A percentile compares a stretch with the other conserved stretches of the same genome.
These are phyloP conservation scores for Bostrychus sinensis DNA, from an alignment of 2,113 vertebrate species.

Conservation along the genomic window DNA sequence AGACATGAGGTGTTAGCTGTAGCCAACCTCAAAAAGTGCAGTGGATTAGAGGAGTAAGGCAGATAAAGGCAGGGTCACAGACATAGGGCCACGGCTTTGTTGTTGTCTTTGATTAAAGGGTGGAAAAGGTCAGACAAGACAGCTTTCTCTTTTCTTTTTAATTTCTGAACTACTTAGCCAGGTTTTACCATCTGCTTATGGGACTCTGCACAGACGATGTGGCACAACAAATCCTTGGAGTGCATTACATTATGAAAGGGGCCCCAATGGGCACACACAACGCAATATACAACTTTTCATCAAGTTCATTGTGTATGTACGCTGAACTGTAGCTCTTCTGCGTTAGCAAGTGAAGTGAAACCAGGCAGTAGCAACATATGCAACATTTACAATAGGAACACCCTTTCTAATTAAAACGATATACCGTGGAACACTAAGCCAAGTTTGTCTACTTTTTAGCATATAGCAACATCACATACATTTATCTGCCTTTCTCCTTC, in stretches of 20 bases:
- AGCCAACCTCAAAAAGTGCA: slow-evolving; percentile 12
- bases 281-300: not conserved
- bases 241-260: slow-evolving; percentile 9
- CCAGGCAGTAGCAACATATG: not conserved
- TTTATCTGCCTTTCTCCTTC: too few relatives aligned
- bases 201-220: slow-evolving; percentile 1
- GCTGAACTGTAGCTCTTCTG: not conserved
- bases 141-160: slow-evolving; percentile 40
- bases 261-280: not conserved
- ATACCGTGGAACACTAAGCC: not conserved
- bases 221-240: slow-evolving; percentile 19
- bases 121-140: slow-evolving; percentile 29
- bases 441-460: not conserved
- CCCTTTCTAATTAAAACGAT: not conserved
- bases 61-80: slow-evolving; percentile 16
- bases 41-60: slow-evolving; percentile 46
- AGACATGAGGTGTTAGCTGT: slow-evolving; percentile 40
- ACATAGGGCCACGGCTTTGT: slow-evolving; percentile 11
- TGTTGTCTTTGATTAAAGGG: slow-evolving; percentile 39
- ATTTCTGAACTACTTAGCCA: slow-evolving; percentile 28
- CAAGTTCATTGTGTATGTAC: not conserved
- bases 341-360: not conserved
- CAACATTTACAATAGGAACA: not conserved
- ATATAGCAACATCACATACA: too few relatives aligned
- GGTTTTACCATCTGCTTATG: slow-evolving; percentile 38